A percentile compares a stretch with the other conserved stretches of the same genome.
phyloP scores from a whole-genome alignment of 2,888 invertebrate species.

The Perithous albicinctus region DNA sequence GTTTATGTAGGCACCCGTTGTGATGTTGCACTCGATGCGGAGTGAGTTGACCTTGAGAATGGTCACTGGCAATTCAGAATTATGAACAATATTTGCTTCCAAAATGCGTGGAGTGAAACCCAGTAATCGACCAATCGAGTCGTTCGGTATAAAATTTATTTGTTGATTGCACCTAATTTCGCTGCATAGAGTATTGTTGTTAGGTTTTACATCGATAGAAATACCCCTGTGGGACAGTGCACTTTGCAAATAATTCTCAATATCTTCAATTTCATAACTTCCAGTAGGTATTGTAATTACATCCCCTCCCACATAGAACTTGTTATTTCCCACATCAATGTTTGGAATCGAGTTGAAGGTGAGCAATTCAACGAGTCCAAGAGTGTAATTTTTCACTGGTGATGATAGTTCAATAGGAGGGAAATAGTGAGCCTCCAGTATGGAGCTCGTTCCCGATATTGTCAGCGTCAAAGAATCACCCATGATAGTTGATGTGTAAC shows the following conservation, averaged over 20 bases:
- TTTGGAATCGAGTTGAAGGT: no score
- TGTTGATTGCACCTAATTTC: conserved; percentile 63
- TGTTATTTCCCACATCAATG: no score
- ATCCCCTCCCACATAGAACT: conserved; percentile 6
- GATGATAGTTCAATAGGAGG: no score
- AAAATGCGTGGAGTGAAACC: no score
- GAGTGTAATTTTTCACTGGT: no score
- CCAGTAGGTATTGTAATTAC: conserved; percentile 28
- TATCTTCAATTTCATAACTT: conserved; percentile 52
- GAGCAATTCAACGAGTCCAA: no score
- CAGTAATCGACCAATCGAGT: conserved; percentile 46
- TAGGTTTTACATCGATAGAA: no score
- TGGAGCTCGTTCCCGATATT: conserved; percentile 69
- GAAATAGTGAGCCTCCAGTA: conserved; percentile 69
- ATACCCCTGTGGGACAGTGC: no score
- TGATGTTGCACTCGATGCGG: no score
- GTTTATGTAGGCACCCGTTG: no score
- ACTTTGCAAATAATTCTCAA: conserved; percentile 57
- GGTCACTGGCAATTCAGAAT: conserved; percentile 50
- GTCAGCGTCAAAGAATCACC: conserved; percentile 71
- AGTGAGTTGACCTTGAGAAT: conserved; percentile 55
- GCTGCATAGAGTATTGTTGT: conserved; percentile 73
- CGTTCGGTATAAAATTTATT: conserved; percentile 70
- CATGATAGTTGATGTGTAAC: conserved; percentile 12
- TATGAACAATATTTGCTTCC: conserved; percentile 26